Percentiles rank a stretch among this genome's conserved stretches.
Evolutionary conservation across 2,113 vertebrate species (phyloP).

Genomic region (Aythya baeri): DNA sequence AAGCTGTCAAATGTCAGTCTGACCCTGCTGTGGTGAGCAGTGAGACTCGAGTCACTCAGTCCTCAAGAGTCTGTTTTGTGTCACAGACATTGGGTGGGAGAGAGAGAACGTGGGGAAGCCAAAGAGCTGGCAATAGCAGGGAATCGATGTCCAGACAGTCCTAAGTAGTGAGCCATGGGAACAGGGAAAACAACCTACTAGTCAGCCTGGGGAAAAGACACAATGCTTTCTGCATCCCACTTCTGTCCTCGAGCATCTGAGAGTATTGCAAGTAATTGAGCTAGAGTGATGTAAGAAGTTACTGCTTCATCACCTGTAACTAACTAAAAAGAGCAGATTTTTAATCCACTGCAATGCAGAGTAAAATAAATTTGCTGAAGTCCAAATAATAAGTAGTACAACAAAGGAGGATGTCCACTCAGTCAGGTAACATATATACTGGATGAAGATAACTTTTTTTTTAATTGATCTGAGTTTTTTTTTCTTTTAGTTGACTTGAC

Average conservation of each 20-base stretch:
- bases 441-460: not conserved
- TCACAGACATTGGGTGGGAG: not conserved
- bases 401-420: not conserved
- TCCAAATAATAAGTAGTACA: not conserved
- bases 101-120: not conserved
- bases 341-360: not conserved
- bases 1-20: conserved; percentile 23
- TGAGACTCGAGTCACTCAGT: not conserved
- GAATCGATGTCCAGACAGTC: not conserved
- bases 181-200: not conserved
- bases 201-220: not conserved
- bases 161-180: not conserved
- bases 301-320: not conserved
- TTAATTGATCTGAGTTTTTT: not conserved
- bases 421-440: accelerated
- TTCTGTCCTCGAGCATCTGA: not conserved
- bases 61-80: not conserved
- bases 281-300: not conserved
- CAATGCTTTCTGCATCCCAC: not conserved
- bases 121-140: not conserved
- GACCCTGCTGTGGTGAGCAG: not conserved
- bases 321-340: not conserved
- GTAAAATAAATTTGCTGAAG: not conserved
- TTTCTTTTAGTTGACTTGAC: not conserved
- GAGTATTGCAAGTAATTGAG: not conserved